Evolutionary conservation across 2,113 vertebrate genomes (phyloP).

Genomic region (Elanoides forficatus): DNA sequence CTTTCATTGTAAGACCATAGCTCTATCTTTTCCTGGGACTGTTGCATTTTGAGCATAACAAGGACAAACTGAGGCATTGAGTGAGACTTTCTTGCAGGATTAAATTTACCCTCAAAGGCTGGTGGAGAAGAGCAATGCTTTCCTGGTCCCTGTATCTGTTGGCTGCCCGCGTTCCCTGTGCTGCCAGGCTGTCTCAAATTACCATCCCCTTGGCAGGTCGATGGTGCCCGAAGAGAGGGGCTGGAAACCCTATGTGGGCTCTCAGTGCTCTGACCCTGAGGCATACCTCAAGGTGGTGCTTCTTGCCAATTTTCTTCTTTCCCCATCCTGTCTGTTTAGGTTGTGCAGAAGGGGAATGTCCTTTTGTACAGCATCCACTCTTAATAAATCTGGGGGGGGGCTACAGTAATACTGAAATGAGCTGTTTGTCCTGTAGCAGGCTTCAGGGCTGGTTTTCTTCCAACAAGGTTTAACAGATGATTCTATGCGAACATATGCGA

Average conservation of each 20-base stretch:
- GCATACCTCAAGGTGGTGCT: neutral
- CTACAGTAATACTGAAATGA: neutral
- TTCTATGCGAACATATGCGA: fast-evolving
- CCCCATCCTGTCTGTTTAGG: neutral
- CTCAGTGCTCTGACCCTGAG: neutral
- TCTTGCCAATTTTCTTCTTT: neutral
- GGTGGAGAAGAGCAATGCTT: neutral
- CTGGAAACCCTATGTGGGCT: neutral
- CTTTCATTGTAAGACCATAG: neutral
- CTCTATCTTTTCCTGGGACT: neutral
- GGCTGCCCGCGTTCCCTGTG: neutral
- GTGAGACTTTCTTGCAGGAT: neutral
- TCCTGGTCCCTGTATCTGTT: neutral
- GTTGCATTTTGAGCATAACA: neutral
- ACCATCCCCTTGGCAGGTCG: neutral
- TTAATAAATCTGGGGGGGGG: neutral
- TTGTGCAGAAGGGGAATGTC: fast-evolving
- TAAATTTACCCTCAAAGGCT: neutral
- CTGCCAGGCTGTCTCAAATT: neutral
- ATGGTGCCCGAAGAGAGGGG: neutral
- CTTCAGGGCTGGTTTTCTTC: neutral
- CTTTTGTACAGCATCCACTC: neutral
- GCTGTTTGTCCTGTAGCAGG: neutral
- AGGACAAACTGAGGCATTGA: neutral
- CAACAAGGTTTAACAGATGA: neutral